These are phyloP conservation scores for Cheilosia pagana DNA, from an alignment of 2,888 invertebrate genomes.

Conservation along the genomic window DNA sequence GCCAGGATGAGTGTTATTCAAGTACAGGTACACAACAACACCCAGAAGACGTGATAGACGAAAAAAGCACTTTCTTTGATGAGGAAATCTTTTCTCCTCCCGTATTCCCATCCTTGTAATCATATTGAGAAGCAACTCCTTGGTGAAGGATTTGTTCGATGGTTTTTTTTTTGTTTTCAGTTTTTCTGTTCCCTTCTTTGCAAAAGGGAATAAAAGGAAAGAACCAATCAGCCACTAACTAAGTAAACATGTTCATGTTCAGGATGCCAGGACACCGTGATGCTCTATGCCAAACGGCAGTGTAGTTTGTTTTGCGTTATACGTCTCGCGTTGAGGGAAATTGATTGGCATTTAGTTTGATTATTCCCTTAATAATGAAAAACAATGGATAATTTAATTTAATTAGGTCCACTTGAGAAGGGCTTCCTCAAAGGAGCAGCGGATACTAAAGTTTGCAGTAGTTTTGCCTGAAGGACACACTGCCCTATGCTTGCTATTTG, in stretches of 20 bases:
- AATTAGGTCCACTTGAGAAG: slow-evolving; percentile 44
- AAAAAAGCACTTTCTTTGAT: slow-evolving; percentile 67
- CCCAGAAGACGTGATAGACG: slow-evolving; percentile 29
- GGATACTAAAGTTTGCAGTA: background rate
- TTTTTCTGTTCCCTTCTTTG: slow-evolving; percentile 1
- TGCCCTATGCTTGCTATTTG: background rate
- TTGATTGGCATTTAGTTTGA: slow-evolving; percentile 61
- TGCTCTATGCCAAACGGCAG: slow-evolving; percentile 6
- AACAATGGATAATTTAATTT: slow-evolving; percentile 64
- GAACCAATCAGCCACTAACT: slow-evolving; percentile 13
- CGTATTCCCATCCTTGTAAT: slow-evolving; percentile 23
- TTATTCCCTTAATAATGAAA: slow-evolving; percentile 52
- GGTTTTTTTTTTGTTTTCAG: slow-evolving; percentile 8
- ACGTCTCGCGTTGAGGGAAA: slow-evolving; percentile 34
- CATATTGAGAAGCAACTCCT: slow-evolving; percentile 21
- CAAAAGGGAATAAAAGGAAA: background rate
- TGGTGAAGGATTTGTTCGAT: slow-evolving; percentile 48
- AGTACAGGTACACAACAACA: slow-evolving; percentile 55
- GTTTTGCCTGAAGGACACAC: slow-evolving; percentile 18
- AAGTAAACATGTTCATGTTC: slow-evolving; percentile 44
- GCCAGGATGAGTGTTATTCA: slow-evolving; percentile 66
- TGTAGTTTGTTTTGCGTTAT: background rate
- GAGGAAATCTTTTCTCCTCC: slow-evolving; percentile 28
- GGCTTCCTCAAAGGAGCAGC: no score
- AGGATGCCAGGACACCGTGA: slow-evolving; percentile 57